Percentiles rank a stretch among this genome's conserved stretches.
Evolutionary conservation across 1,140 invertebrate genomes (phyloP).

Genomic region (Drosophila eugracilis): DNA sequence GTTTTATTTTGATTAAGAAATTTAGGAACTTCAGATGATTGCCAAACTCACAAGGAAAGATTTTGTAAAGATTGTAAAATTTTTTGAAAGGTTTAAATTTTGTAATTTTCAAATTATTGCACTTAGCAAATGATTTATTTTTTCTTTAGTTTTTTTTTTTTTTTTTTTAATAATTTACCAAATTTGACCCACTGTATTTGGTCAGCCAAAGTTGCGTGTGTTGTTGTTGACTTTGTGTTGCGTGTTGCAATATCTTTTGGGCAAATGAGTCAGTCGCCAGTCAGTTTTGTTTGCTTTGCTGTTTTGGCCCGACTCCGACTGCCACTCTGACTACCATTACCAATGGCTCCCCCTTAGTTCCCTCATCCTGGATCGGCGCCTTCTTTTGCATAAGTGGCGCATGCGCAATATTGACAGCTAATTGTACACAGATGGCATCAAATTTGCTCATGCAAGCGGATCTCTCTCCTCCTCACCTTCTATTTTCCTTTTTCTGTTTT

Average conservation of each 20-base stretch:
- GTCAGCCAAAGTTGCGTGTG: conserved; percentile 59
- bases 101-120: not conserved
- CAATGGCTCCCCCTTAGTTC: not conserved
- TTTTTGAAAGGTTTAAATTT: no score
- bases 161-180: no score
- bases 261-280: conserved; percentile 72
- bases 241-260: conserved; percentile 74
- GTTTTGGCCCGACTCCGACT: no score
- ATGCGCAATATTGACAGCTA: conserved; percentile 80
- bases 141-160: no score
- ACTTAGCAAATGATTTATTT: not conserved
- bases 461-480: conserved; percentile 1
- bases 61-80: no score
- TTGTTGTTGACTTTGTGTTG: conserved; percentile 65
- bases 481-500: conserved; percentile 9
- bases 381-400: conserved; percentile 70
- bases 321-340: not conserved
- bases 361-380: conserved; percentile 2
- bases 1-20: no score
- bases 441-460: conserved; percentile 68
- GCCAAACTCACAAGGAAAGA: no score
- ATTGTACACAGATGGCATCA: conserved; percentile 79
- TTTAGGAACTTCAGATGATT: no score
- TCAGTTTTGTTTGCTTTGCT: conserved; percentile 57
- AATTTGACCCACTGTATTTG: conserved; percentile 8